Evolutionary conservation across 1,140 invertebrate genomes (phyloP).

Genomic region (Leucophenga varia): DNA sequence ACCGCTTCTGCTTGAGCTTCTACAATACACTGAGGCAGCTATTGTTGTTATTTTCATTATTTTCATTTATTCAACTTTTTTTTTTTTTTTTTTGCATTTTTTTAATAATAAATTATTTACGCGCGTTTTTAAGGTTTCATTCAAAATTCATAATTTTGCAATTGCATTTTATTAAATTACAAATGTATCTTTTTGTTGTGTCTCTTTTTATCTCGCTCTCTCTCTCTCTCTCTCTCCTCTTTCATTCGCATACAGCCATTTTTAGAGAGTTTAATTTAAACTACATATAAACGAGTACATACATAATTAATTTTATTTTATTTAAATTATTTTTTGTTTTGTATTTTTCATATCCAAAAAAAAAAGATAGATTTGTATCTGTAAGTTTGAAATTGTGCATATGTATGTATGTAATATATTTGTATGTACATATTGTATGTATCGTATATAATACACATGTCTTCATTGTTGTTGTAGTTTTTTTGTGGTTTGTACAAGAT

Average conservation of each 20-base stretch:
- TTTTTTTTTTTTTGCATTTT: conserved; percentile 29
- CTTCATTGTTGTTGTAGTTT: no score
- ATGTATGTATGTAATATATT: no score
- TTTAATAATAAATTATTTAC: conserved; percentile 36
- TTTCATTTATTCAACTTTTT: no score
- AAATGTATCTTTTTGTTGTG: background rate
- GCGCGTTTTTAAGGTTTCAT: conserved; percentile 39
- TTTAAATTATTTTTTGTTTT: conserved; percentile 10
- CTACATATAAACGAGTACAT: no score
- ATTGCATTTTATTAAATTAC: conserved; percentile 10
- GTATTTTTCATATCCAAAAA: conserved; percentile 15
- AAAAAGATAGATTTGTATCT: no score
- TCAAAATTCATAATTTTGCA: conserved; percentile 35
- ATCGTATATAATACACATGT: no score
- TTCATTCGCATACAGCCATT: no score
- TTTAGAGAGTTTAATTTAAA: conserved; percentile 26
- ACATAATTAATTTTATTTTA: conserved; percentile 35
- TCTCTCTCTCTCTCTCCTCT: no score
- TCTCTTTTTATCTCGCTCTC: conserved; percentile 13
- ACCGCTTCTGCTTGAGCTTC: background rate
- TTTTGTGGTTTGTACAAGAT: conserved; percentile 25
- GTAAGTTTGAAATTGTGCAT: no score
- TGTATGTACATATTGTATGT: no score
- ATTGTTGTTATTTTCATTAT: conserved; percentile 40
- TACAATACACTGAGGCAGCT: no score